Percentiles rank a stretch among this genome's conserved stretches.
Conservation (phyloP, 2,113 vertebrate species). For the Psilopsiagon aurifrons region DNA sequence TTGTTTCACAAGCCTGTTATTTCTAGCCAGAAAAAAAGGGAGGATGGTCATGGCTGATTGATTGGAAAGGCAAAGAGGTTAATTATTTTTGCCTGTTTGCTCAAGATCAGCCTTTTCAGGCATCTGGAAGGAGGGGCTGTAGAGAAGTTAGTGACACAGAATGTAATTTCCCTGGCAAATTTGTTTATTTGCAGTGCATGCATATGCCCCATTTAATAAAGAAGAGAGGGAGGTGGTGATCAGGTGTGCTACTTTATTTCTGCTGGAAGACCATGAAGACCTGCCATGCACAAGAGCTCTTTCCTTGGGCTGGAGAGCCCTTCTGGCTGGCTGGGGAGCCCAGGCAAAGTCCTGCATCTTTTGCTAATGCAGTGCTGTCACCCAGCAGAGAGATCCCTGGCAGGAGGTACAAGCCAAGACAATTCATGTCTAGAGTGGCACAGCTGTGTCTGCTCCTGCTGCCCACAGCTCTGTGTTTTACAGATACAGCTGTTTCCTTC, state of each 20-base stretch:
- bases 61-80: not conserved
- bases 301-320: not conserved
- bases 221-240: not conserved
- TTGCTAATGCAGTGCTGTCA: not conserved
- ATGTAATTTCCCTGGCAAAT: not conserved
- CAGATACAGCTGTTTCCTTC: not conserved
- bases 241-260: rapidly evolving
- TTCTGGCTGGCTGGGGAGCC: not conserved
- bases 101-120: not conserved
- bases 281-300: not conserved
- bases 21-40: not conserved
- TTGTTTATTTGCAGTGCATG: not conserved
- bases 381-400: not conserved
- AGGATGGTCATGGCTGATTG: not conserved
- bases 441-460: rapidly evolving
- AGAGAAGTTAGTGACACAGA: not conserved
- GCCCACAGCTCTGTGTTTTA: not conserved
- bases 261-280: not conserved
- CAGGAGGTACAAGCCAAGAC: not conserved
- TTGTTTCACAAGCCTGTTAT: not conserved
- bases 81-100: conserved; percentile 31
- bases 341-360: not conserved
- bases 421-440: not conserved
- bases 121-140: not conserved
- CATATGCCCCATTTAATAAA: not conserved